Evolutionary conservation across 1,140 invertebrate species (phyloP).

Genomic region (Myzus persicae): DNA sequence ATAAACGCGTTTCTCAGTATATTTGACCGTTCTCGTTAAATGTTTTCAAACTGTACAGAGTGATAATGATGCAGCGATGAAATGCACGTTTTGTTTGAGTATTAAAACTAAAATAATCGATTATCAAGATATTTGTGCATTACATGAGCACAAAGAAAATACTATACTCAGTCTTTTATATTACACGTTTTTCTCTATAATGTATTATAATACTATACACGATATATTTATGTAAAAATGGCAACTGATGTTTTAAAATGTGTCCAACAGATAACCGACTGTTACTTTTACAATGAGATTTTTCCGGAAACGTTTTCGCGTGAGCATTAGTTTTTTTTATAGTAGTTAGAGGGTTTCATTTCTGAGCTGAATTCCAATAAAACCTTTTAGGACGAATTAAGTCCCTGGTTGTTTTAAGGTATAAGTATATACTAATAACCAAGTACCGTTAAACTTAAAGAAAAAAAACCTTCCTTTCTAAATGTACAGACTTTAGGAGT

Average conservation of each 20-base stretch:
- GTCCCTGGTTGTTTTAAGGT: no score
- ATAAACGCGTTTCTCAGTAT: constrained; percentile 18
- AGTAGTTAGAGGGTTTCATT: not conserved
- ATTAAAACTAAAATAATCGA: not conserved
- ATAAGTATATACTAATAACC: no score
- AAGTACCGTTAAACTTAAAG: no score
- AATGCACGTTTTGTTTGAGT: not conserved
- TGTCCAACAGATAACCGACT: not conserved
- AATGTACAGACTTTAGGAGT: no score
- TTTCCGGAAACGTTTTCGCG: not conserved
- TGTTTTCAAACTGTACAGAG: not conserved
- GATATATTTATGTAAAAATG: not conserved
- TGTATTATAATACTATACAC: not conserved
- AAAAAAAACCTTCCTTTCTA: no score
- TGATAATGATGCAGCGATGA: not conserved
- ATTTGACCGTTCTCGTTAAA: not conserved
- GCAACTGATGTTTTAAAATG: not conserved
- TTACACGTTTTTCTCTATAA: no score
- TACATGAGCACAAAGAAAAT: no score
- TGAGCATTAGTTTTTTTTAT: not conserved
- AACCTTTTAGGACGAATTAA: no score
- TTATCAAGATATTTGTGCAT: not conserved
- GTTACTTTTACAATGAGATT: not conserved
- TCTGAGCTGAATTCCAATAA: no score
- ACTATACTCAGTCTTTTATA: no score